phyloP scores from a whole-genome alignment of 2,888 invertebrate species.

The Peribatodes rhomboidaria region DNA sequence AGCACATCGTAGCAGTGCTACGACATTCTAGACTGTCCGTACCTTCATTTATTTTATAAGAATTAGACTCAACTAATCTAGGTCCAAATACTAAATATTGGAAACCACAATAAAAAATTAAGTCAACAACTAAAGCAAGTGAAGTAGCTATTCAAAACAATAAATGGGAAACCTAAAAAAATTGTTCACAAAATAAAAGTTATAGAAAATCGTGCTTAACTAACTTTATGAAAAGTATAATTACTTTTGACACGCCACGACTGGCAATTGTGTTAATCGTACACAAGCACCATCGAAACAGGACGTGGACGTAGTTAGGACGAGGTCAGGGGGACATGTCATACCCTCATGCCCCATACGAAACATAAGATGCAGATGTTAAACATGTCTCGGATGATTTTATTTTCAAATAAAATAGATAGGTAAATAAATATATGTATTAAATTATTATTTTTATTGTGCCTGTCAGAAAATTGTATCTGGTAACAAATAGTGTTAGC shows the following conservation, averaged over 20 bases:
- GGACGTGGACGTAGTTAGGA: slow-evolving; percentile 5
- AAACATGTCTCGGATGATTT: no score
- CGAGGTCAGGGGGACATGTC: not conserved
- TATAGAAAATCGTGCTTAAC: slow-evolving; percentile 30
- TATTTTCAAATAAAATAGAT: no score
- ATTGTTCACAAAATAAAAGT: slow-evolving; percentile 16
- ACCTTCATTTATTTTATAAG: no score
- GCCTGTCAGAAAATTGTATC: no score
- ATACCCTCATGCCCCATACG: not conserved
- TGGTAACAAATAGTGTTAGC: no score
- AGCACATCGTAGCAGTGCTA: not conserved
- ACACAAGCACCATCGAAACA: slow-evolving; percentile 36
- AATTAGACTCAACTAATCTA: no score
- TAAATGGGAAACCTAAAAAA: not conserved
- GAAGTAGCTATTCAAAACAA: not conserved
- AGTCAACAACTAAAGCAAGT: not conserved
- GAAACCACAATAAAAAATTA: not conserved
- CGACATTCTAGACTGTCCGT: not conserved
- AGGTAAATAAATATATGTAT: no score
- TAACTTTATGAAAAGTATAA: slow-evolving; percentile 51
- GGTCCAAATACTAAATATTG: no score
- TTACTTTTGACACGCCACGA: slow-evolving; percentile 53
- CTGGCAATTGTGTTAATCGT: slow-evolving; percentile 67
- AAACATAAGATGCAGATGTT: not conserved
- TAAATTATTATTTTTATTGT: not conserved